A percentile compares a stretch with the other conserved stretches of the same genome.
Evolutionary conservation across 2,888 invertebrate genomes (phyloP).

Genomic region (Pimpla rufipes): DNA sequence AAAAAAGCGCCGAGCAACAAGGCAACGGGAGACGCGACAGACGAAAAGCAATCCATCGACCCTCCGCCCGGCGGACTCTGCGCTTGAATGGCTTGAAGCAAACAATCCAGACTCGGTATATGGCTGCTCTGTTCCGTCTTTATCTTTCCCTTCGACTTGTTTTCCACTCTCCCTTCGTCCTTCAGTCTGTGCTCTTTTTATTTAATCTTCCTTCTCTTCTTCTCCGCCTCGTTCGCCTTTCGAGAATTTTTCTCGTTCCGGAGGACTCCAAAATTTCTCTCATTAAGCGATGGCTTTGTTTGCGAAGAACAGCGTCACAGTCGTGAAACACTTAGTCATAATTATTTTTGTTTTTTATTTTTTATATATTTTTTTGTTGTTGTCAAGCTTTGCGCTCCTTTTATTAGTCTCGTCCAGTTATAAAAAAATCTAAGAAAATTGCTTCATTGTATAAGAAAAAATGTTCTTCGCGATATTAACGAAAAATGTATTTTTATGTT

Average conservation of each 20-base stretch:
- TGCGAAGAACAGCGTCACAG: background rate
- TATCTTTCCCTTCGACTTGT: constrained; percentile 25
- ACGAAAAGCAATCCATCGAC: constrained; percentile 45
- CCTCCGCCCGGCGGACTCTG: constrained; percentile 29
- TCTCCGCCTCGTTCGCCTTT: background rate
- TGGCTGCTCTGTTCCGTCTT: constrained; percentile 8
- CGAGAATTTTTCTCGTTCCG: background rate
- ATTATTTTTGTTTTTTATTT: background rate
- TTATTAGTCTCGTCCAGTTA: background rate
- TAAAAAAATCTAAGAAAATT: background rate
- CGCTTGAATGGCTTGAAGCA: constrained; percentile 46
- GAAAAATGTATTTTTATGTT: background rate
- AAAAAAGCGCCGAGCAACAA: constrained; percentile 2
- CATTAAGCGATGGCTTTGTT: constrained; percentile 28
- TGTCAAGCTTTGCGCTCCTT: background rate
- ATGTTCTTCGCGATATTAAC: background rate
- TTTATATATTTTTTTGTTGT: background rate
- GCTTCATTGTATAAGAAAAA: background rate
- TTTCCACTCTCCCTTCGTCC: constrained; percentile 7
- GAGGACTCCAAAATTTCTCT: constrained; percentile 28
- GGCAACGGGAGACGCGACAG: constrained; percentile 24
- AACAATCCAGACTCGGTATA: constrained; percentile 46
- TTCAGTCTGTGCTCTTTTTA: constrained; percentile 27
- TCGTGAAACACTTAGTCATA: background rate
- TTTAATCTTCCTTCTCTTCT: constrained; percentile 45